Conservation (phyloP, 2,888 invertebrate genomes). For the Formica aserva region DNA sequence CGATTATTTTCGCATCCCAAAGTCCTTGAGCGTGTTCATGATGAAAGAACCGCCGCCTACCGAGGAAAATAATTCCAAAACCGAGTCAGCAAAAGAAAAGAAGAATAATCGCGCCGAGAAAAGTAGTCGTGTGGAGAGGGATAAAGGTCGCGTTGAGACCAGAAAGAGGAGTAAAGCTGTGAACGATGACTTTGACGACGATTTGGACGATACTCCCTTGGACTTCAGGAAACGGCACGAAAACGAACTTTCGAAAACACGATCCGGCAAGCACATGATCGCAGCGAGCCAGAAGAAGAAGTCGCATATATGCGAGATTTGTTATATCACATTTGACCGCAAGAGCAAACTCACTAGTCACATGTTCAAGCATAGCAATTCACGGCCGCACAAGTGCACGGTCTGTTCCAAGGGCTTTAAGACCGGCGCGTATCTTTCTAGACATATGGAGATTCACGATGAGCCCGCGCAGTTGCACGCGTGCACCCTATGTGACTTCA, state of each 20-base stretch:
- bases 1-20: slow-evolving; percentile 82
- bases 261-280: slow-evolving; percentile 8
- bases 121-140: not conserved
- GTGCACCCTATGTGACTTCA: slow-evolving; percentile 80
- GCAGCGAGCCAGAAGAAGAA: slow-evolving; percentile 63
- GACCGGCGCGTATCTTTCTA: slow-evolving; percentile 77
- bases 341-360: slow-evolving; percentile 80
- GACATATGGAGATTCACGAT: slow-evolving; percentile 82
- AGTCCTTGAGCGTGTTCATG: slow-evolving; percentile 81
- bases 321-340: slow-evolving; percentile 77
- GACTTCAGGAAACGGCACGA: slow-evolving; percentile 71
- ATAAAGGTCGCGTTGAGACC: not conserved
- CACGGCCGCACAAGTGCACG: slow-evolving; percentile 80
- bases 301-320: slow-evolving; percentile 79
- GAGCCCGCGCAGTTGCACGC: slow-evolving; percentile 76
- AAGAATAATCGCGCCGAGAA: slow-evolving; percentile 2
- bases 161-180: slow-evolving; percentile 29
- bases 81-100: not conserved
- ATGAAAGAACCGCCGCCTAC: slow-evolving; percentile 76
- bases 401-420: slow-evolving; percentile 82
- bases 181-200: slow-evolving; percentile 52
- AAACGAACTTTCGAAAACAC: slow-evolving; percentile 18
- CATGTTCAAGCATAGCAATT: slow-evolving; percentile 81
- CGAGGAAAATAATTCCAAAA: slow-evolving; percentile 56
- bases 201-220: slow-evolving; percentile 77